Conservation (phyloP, 2,113 vertebrate genomes). For the Eidolon helvum region DNA sequence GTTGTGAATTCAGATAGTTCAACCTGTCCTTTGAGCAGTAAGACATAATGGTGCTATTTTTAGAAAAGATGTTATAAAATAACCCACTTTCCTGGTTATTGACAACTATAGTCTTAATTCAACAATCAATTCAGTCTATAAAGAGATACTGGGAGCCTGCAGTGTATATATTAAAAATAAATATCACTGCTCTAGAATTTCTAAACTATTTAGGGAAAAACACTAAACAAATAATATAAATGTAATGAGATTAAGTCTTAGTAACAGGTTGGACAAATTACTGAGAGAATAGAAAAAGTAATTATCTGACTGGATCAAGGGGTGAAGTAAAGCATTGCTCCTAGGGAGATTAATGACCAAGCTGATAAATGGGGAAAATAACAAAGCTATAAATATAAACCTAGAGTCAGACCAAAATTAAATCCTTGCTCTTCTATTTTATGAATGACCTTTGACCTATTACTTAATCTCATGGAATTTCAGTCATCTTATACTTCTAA, state of each 20-base stretch:
- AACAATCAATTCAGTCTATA: not conserved
- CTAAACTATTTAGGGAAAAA: not conserved
- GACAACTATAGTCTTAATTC: not conserved
- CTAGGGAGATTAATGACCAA: not conserved
- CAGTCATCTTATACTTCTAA: not conserved
- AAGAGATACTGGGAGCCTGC: not conserved
- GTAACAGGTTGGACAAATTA: not conserved
- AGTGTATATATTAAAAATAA: not conserved
- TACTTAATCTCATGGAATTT: not conserved
- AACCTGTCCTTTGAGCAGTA: not conserved
- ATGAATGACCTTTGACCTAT: not conserved
- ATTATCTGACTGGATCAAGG: not conserved
- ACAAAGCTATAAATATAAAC: not conserved
- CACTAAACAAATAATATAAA: not conserved
- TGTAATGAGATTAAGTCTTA: not conserved
- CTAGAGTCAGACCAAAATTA: not conserved
- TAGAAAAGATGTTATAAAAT: not conserved
- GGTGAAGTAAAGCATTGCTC: not conserved
- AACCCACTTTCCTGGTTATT: not conserved
- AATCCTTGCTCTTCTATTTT: not conserved
- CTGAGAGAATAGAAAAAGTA: not conserved
- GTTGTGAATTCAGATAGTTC: conserved; percentile 29
- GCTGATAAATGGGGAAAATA: not conserved
- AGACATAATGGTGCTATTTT: not conserved
- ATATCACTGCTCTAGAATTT: not conserved